Evolutionary conservation across 2,888 invertebrate species (phyloP), one percentile per base, ranked within the genome.

Genomic region (Tenthredo notha): DNA sequence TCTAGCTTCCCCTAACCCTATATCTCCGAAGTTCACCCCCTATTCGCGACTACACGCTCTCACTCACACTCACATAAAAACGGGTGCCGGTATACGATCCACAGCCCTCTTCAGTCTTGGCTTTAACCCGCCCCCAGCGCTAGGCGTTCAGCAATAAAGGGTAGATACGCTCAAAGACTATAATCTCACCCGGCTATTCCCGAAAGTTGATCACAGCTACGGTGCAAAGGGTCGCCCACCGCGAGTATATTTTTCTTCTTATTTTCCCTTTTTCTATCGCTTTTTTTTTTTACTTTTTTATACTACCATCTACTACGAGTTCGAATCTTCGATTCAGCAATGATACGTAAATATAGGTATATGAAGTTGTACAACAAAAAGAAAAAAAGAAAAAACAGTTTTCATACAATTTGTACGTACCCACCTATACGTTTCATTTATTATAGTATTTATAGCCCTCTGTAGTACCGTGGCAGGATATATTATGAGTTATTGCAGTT

Each of bases 161-260:
- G 85, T 86, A 86, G 75, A 86, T 85, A 83, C 80, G 72, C 75
- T 82, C 74, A 67, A 78, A 86, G 85, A 83, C 85, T 85, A 86
- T 86, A 85, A 86, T 86, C 86, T 86, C 85, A 77, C 86, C 85
- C 61, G 85, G 84, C 85, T 85, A 85, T 85, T 85, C 84, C 84
- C 77, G 77, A 85, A 85, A 85, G 83, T 83, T 83, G 83, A 83
- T 83, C 83, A 83, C 83, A 83, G 83, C 50, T 83, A 21, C 33
- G 67, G 83, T 67, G 83, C 83, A 67, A 70, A 61, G 83, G 83
- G 83, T 83, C 83, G 83, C 70, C 54, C 80, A 65, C 58, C 37
- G n/a, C 37, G 80, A 7, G 78, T 78, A 40, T 82, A 65, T 82
- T 75, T 75, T 47, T 47, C 47, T 40, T 70, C 37, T 21, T n/a